phyloP scores from a whole-genome alignment of 2,888 invertebrate genomes.

The Corbicula japonica region DNA sequence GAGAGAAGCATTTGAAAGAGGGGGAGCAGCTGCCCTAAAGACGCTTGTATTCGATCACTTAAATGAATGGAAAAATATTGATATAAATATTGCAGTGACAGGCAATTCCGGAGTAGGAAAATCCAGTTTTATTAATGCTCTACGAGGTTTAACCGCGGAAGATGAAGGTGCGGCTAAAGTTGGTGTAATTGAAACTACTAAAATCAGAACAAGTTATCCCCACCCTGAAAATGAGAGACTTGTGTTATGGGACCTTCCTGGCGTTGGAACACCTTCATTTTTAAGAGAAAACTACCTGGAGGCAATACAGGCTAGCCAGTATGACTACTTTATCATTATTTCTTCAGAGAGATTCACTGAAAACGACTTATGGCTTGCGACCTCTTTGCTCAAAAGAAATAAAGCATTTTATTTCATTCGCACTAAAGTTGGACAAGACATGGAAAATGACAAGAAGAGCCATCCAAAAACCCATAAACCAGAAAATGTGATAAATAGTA shows the following conservation, averaged over 20 bases:
- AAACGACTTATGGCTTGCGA: conserved; percentile 54
- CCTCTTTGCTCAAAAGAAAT: not conserved
- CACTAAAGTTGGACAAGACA: not conserved
- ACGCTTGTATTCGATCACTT: not conserved
- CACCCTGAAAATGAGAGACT: conserved; percentile 43
- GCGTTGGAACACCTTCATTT: conserved; percentile 54
- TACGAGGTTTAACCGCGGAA: conserved; percentile 36
- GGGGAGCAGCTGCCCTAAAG: not conserved
- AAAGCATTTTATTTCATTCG: conserved; percentile 21
- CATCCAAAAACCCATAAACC: conserved; percentile 2
- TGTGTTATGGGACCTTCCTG: conserved; percentile 56
- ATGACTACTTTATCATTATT: conserved; percentile 55
- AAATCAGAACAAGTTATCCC: conserved; percentile 17
- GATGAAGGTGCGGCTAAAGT: conserved; percentile 39
- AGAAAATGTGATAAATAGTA: not conserved
- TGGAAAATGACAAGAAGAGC: conserved; percentile 14
- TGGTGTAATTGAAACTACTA: conserved; percentile 45
- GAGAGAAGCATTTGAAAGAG: not conserved
- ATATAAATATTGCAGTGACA: conserved; percentile 33
- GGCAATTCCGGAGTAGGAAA: conserved; percentile 51
- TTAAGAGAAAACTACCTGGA: conserved; percentile 29
- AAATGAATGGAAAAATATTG: not conserved
- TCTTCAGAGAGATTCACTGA: conserved; percentile 46
- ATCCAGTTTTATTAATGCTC: conserved; percentile 43
- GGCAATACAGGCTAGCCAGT: conserved; percentile 24